These are phyloP conservation scores for Xylota segnis DNA, from an alignment of 2,888 invertebrate genomes.

Conservation along the genomic window DNA sequence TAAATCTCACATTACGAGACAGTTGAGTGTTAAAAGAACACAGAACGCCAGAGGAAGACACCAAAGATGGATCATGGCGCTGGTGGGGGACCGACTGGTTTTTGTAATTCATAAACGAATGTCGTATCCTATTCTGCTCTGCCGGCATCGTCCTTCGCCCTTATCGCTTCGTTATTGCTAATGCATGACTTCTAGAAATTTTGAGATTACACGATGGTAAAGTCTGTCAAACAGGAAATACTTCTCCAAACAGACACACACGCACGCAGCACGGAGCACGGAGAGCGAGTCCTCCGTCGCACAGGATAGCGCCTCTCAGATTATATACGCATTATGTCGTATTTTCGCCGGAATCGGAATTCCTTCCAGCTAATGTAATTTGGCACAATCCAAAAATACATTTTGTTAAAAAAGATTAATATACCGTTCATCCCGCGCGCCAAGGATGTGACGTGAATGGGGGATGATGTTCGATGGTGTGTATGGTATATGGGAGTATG, in stretches of 20 bases:
- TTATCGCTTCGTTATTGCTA: slow-evolving; percentile 74
- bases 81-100: slow-evolving; percentile 31
- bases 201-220: slow-evolving; percentile 62
- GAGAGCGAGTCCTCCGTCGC: background rate
- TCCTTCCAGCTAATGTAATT: slow-evolving; percentile 65
- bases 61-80: slow-evolving; percentile 45
- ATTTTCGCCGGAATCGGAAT: slow-evolving; percentile 64
- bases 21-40: slow-evolving; percentile 72
- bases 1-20: slow-evolving; percentile 76
- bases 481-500: no score
- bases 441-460: slow-evolving; percentile 23
- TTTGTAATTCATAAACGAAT: slow-evolving; percentile 74
- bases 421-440: slow-evolving; percentile 26
- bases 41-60: slow-evolving; percentile 20
- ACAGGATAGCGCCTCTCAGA: slow-evolving; percentile 63
- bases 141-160: slow-evolving; percentile 55
- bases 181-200: slow-evolving; percentile 70
- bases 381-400: slow-evolving; percentile 64
- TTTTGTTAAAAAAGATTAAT: slow-evolving; percentile 67
- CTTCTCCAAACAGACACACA: slow-evolving; percentile 45
- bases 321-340: slow-evolving; percentile 68
- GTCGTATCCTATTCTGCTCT: slow-evolving; percentile 46
- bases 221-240: slow-evolving; percentile 73
- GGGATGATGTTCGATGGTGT: slow-evolving; percentile 22
- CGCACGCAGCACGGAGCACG: slow-evolving; percentile 29